Evolutionary conservation across 1,140 invertebrate genomes (phyloP), one percentile per base, ranked within the genome.

Genomic region (Platyscapa corneri): DNA sequence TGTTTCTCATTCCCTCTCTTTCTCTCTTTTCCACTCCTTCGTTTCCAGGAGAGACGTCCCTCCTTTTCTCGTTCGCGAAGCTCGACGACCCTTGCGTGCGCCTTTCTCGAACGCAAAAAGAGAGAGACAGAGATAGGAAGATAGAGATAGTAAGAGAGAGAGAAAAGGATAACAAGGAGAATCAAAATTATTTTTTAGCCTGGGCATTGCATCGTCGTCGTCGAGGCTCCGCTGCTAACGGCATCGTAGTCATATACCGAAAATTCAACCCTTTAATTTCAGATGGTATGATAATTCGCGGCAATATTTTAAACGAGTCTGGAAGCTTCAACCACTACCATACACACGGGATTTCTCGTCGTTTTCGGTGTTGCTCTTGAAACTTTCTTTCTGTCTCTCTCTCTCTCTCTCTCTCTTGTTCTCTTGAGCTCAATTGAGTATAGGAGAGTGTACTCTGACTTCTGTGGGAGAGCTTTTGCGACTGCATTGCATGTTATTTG

Each of bases 251-350:
- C 70, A 65, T 39, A 56, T 86, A 86, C 88, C 88, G 88, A 91
- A 92, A 91, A 91, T 91, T 91, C 90, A 89, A 87, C 87, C 90
- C 91, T 91, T 91, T 91, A 91, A 91, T 91, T 91, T 91, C 90
- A 90, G 90, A 90, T 90, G 88, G 89, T 91, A 91, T 91, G 91
- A 92, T 91, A 91, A 91, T 91, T 91, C 90, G 90, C 70, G 89
- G 89, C 90, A 88, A 91, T 91, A 91, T 91, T 91, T 92, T 89
- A 80, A 80, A 87, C 88, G 85, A 89, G 89, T 90, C 90, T 91
- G 90, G 87, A 64, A 89, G 89, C 88, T 79, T 3, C 39, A 3
- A 39, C 46, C 53, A 70, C 27, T 72, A 32, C 72, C 32, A 20
- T 18, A n/a, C 20, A 32, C 20, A 37, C 67, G 32, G 32, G 20